Evolutionary conservation across 2,797 vertebrate genomes (phyloP).

Genomic region (Loriculus beryllinus): DNA sequence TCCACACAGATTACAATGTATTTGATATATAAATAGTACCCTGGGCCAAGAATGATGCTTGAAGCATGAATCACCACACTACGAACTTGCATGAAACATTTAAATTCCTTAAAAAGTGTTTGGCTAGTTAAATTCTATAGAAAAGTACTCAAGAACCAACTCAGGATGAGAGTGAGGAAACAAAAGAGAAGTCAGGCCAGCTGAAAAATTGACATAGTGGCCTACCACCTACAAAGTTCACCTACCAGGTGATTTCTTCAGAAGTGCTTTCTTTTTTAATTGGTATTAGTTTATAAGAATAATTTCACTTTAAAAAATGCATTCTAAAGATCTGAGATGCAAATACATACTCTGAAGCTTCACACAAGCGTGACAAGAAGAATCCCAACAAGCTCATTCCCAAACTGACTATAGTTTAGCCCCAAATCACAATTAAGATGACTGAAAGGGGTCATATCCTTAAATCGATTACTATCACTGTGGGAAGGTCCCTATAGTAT

Average conservation of each 20-base stretch:
- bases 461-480: background rate
- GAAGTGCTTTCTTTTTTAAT: background rate
- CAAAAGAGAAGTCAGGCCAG: background rate
- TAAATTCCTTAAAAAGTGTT: background rate
- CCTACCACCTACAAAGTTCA: background rate
- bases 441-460: background rate
- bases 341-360: background rate
- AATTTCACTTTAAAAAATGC: background rate
- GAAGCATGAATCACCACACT: background rate
- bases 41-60: background rate
- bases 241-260: background rate
- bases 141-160: background rate
- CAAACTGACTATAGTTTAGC: background rate
- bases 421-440: background rate
- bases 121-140: background rate
- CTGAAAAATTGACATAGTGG: background rate
- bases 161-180: background rate
- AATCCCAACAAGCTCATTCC: background rate
- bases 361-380: background rate
- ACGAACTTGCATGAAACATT: background rate
- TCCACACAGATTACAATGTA: background rate
- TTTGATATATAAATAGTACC: background rate
- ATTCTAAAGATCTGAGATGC: background rate
- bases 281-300: background rate
- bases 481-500: background rate